Percentiles rank a stretch among this genome's conserved stretches.
phyloP scores from a whole-genome alignment of 2,797 vertebrate species.

The Synanceia verrucosa region DNA sequence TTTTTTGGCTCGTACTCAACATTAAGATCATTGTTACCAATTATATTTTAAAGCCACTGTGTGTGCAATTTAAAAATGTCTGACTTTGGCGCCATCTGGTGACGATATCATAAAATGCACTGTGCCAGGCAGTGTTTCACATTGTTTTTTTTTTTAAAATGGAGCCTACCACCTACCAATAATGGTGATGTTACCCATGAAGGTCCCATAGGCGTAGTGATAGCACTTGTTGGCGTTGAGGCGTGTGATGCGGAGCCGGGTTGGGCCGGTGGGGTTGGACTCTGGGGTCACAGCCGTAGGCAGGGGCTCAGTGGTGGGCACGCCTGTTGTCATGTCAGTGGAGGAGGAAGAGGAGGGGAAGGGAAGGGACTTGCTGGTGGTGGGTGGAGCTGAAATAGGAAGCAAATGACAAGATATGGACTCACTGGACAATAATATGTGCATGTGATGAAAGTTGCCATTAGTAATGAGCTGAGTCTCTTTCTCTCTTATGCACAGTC shows the following conservation, averaged over 20 bases:
- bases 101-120: background rate
- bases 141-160: background rate
- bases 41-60: background rate
- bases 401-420: background rate
- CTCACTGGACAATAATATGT: background rate
- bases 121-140: background rate
- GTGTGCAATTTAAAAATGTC: background rate
- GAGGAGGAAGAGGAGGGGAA: conserved; percentile 10
- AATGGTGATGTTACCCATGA: conserved; percentile 80
- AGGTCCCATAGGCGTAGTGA: conserved; percentile 86
- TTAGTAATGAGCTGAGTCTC: too few species aligned
- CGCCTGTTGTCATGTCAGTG: conserved; percentile 18
- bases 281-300: conserved; percentile 34
- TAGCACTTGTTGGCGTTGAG: conserved; percentile 75
- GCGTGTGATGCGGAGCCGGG: conserved; percentile 41
- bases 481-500: background rate
- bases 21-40: background rate
- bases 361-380: conserved; percentile 33
- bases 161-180: conserved; percentile 79
- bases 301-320: conserved; percentile 65
- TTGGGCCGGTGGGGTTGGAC: conserved; percentile 17
- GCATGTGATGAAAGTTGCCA: background rate
- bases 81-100: conserved; percentile 1
- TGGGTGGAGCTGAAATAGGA: conserved; percentile 35
- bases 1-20: too few species aligned